Evolutionary conservation across 2,888 invertebrate species (phyloP).

Genomic region (Calliopum simillimum): DNA sequence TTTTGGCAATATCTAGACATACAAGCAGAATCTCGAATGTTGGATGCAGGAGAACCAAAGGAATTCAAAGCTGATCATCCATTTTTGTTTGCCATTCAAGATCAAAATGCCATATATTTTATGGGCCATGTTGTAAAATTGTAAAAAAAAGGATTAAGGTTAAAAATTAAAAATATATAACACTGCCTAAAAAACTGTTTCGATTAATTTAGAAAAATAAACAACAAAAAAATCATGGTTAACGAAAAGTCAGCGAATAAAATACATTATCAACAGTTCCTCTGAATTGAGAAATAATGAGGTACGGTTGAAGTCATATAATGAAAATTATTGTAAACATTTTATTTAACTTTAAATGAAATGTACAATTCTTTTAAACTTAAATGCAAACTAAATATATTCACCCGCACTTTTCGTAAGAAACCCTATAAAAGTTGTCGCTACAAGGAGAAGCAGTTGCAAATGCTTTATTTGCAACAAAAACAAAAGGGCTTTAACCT

Average conservation of each 20-base stretch:
- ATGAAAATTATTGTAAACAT: too few species aligned
- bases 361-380: background rate
- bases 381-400: background rate
- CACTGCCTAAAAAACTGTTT: too few species aligned
- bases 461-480: too few species aligned
- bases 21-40: background rate
- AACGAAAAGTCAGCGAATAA: too few species aligned
- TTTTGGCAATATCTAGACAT: too few species aligned
- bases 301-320: too few species aligned
- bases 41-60: background rate
- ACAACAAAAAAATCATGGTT: background rate
- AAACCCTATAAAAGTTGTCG: background rate
- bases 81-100: conserved; percentile 47
- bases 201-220: too few species aligned
- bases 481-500: conserved; percentile 32
- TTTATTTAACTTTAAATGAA: background rate
- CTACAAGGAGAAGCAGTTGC: too few species aligned
- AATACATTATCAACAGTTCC: too few species aligned
- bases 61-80: conserved; percentile 45
- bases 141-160: too few species aligned
- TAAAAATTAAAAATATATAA: background rate
- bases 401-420: background rate
- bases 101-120: conserved; percentile 41
- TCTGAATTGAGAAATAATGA: background rate
- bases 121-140: conserved; percentile 42